Evolutionary conservation across 2,797 vertebrate genomes (phyloP).

Genomic region (Spea hammondii): DNA sequence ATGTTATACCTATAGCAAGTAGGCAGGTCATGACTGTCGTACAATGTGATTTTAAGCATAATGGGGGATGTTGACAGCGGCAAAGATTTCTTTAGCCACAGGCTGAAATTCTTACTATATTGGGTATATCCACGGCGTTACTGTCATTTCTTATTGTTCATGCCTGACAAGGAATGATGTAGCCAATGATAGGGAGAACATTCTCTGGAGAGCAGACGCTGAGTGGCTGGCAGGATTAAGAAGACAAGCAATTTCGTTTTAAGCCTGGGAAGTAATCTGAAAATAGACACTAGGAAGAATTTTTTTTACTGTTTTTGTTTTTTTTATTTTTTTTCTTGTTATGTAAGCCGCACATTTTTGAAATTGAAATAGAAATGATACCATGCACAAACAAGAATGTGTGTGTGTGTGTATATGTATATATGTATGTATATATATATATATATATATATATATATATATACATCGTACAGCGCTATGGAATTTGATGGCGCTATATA

Average conservation of each 20-base stretch:
- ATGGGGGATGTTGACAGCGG: slow-evolving; percentile 38
- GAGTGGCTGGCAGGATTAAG: background rate
- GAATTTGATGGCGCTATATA: too few species aligned
- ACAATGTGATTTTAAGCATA: slow-evolving; percentile 13
- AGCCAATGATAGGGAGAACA: slow-evolving; percentile 25
- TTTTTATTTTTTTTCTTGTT: background rate
- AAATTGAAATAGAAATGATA: background rate
- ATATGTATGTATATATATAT: too few species aligned
- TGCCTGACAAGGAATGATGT: slow-evolving; percentile 21
- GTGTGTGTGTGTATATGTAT: too few species aligned
- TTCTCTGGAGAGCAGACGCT: slow-evolving; percentile 5
- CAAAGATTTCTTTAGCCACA: slow-evolving; percentile 20
- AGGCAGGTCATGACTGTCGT: slow-evolving; percentile 25
- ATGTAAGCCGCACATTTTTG: background rate
- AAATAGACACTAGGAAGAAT: background rate
- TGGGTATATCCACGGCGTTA: slow-evolving; percentile 22
- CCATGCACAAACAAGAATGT: too few species aligned
- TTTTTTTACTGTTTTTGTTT: too few species aligned
- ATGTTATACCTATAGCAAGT: background rate
- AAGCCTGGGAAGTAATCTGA: background rate
- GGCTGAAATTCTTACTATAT: slow-evolving; percentile 19
- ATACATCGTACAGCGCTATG: too few species aligned
- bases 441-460: too few species aligned
- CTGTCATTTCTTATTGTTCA: slow-evolving; percentile 33
- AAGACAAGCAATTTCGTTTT: slow-evolving; percentile 3